Evolutionary conservation across 30 jellyfish, hydroid and myxozoan species (phyloP).

Genomic region (Mastigias papua): DNA sequence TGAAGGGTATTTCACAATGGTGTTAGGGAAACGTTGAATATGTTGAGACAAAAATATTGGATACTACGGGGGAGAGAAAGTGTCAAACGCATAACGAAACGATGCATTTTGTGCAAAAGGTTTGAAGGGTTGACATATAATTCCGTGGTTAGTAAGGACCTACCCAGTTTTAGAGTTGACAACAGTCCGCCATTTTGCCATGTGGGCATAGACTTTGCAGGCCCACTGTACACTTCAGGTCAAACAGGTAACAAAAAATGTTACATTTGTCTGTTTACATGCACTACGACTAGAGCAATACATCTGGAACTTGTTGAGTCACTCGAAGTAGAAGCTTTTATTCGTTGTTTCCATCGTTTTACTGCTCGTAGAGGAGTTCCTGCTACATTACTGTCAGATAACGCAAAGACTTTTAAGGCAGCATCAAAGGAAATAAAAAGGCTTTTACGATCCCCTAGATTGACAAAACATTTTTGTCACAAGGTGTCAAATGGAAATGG

Average conservation of each 20-base stretch:
- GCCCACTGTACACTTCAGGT: slow-evolving; percentile 7
- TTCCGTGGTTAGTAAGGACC: slow-evolving; percentile 4
- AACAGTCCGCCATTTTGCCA: slow-evolving; percentile 36
- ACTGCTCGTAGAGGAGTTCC: slow-evolving; percentile 43
- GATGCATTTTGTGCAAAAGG: slow-evolving; percentile 29
- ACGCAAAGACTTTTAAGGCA: slow-evolving; percentile 38
- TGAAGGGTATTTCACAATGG: slow-evolving; percentile 55
- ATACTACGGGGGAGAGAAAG: slow-evolving; percentile 51
- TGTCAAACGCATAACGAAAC: slow-evolving; percentile 1
- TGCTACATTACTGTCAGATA: not conserved
- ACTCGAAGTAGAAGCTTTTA: slow-evolving; percentile 21
- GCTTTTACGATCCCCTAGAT: slow-evolving; percentile 45
- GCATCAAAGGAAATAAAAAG: slow-evolving; percentile 46
- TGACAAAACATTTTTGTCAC: slow-evolving; percentile 9
- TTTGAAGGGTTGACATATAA: slow-evolving; percentile 23
- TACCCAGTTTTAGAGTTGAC: slow-evolving; percentile 43
- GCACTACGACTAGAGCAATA: slow-evolving; percentile 74
- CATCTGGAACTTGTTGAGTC: slow-evolving; percentile 55
- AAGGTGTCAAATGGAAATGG: slow-evolving; percentile 56
- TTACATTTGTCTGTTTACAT: slow-evolving; percentile 52
- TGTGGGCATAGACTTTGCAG: slow-evolving; percentile 44
- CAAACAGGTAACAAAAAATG: slow-evolving; percentile 9
- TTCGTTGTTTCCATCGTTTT: slow-evolving; percentile 22
- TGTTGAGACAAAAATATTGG: slow-evolving; percentile 54
- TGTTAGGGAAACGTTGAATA: slow-evolving; percentile 33